Evolutionary conservation across 2,888 invertebrate genomes (phyloP), one percentile per base, ranked within the genome.

Genomic region (Drosophila borealis): DNA sequence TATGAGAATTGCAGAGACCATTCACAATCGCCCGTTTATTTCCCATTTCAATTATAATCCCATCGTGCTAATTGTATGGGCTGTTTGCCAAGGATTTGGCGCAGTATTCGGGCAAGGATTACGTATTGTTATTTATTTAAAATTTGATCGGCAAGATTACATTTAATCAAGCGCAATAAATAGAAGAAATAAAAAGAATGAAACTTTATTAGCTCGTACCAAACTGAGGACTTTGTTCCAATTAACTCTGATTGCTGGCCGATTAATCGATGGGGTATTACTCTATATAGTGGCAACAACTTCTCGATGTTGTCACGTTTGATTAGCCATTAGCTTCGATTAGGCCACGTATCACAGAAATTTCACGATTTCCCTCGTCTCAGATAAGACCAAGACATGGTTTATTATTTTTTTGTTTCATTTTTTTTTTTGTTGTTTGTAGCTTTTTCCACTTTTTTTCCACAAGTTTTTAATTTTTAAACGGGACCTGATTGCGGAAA

Each of bases 271-370:
- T 29, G 49, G 34, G 33, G 21, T 77, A 76, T 51, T 60, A 21
- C 39, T 53, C 45, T 19, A 50, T 44, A 56, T 29, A n/a, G 10
- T 5, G 36, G 8, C 33, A 17, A 60, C 48, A 53, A 33, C 41
- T 49, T 56, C 54, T 50, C 39, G 53, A 70, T 70, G 68, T 73
- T 73, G 68, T 64, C 63, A 64, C 34, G 3, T 46, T 74, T 70
- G 63, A 77, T 75, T 75, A 75, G 73, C 75, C 73, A 75, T 78
- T 75, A 75, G 60, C 74, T 55, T 39, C 75, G 75, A 78, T 75
- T 73, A 75, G 61, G 48, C 68, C 57, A 68, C 73, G 73, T 78
- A 75, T 64, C 74, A 50, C 17, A 60, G 51, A 39, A 68, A 67
- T 62, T 49, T 54, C 48, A 70, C 44, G 44, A 53, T 46, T 57